Evolutionary conservation across 2,797 vertebrate genomes (phyloP).

Genomic region (Odontamblyopus lacepedii): DNA sequence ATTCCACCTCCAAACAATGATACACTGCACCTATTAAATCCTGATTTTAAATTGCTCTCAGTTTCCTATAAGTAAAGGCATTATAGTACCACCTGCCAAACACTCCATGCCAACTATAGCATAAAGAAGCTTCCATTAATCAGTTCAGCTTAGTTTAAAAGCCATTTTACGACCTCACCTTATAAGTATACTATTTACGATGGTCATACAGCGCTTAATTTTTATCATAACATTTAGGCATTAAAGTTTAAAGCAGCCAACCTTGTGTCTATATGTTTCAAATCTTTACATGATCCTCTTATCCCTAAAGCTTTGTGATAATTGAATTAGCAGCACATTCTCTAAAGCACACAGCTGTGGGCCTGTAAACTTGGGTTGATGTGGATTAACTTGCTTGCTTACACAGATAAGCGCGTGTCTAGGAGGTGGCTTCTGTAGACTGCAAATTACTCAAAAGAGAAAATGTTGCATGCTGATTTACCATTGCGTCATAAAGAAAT

Average conservation of each 20-base stretch:
- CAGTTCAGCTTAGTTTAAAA: constrained; percentile 25
- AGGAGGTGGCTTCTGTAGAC: constrained; percentile 21
- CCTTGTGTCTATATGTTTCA: constrained; percentile 19
- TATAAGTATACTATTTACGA: constrained; percentile 13
- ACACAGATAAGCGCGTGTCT: constrained; percentile 25
- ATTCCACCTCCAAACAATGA: too few relatives aligned
- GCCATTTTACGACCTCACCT: constrained; percentile 19
- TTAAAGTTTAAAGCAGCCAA: constrained; percentile 1
- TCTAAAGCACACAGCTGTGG: constrained; percentile 28
- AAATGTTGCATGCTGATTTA: constrained; percentile 21
- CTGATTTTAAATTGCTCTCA: constrained; percentile 22
- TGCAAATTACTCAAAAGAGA: constrained; percentile 32
- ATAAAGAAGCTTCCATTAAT: constrained; percentile 34
- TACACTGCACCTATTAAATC: not conserved
- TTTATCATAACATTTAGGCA: constrained; percentile 4
- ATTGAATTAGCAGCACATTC: constrained; percentile 26
- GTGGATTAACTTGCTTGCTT: constrained; percentile 20
- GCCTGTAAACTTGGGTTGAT: constrained; percentile 24
- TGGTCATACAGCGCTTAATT: constrained; percentile 11
- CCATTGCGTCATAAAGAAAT: constrained; percentile 15
- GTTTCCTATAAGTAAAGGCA: constrained; percentile 33
- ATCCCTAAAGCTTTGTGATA: constrained; percentile 32
- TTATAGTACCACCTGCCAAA: constrained; percentile 41
- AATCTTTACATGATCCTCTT: constrained; percentile 35
- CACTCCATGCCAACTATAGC: constrained; percentile 32